Evolutionary conservation across 2,888 invertebrate genomes (phyloP).

Genomic region (Theristus sp.): DNA sequence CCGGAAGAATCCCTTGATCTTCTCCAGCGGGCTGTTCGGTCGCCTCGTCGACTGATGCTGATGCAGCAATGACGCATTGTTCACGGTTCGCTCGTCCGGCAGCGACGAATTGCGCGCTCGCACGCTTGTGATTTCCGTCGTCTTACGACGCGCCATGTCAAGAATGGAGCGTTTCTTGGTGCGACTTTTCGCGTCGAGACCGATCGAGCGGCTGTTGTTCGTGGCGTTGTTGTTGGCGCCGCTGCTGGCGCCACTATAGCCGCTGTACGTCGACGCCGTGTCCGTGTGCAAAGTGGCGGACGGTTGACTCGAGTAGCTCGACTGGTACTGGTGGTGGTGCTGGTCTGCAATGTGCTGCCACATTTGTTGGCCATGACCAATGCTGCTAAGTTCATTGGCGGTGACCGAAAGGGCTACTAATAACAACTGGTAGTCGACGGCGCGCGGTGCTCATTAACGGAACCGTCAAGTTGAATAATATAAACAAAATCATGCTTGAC

Average conservation of each 20-base stretch:
- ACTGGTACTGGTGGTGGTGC: neutral
- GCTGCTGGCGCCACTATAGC: no score
- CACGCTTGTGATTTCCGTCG: constrained; percentile 11
- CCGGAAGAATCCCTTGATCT: constrained; percentile 20
- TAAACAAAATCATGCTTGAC: no score
- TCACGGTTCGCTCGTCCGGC: neutral
- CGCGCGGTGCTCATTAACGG: no score
- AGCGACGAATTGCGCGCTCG: neutral
- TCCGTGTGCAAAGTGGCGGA: neutral
- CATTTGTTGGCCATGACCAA: no score
- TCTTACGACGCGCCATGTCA: constrained; percentile 15
- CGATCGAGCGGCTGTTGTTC: no score
- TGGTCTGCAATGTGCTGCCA: no score
- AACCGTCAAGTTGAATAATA: no score
- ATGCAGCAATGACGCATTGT: neutral
- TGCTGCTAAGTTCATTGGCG: no score
- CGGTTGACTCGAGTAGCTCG: neutral
- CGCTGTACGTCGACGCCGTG: no score
- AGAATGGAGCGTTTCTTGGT: constrained; percentile 9
- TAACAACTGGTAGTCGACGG: no score
- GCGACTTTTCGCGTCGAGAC: neutral
- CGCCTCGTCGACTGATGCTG: neutral
- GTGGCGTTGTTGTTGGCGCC: no score
- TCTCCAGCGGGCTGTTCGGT: constrained; percentile 19
- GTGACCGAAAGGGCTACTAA: no score